Conservation (phyloP, 2,113 vertebrate genomes). For the Campylorhamphus procurvoides region DNA sequence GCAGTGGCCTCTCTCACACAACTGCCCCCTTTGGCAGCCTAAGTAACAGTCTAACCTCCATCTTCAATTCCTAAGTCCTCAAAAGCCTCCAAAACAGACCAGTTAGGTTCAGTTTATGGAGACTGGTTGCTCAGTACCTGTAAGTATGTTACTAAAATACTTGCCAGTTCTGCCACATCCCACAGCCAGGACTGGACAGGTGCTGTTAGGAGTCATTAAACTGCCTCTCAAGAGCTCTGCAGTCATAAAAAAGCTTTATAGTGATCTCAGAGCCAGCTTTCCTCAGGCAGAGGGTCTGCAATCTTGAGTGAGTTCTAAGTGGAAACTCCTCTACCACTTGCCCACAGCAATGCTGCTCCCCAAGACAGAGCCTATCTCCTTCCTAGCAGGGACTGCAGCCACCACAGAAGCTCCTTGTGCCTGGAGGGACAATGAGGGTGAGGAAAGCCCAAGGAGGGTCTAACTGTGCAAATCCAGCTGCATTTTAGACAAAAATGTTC, state of each 20-base stretch:
- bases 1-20: not conserved
- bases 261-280: not conserved
- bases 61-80: not conserved
- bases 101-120: not conserved
- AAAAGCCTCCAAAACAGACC: not conserved
- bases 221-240: not conserved
- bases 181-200: not conserved
- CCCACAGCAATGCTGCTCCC: not conserved
- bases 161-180: not conserved
- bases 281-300: not conserved
- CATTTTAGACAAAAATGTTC: not conserved
- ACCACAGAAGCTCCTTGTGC: not conserved
- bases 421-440: not conserved
- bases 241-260: not conserved
- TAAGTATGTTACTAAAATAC: not conserved
- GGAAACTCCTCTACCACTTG: not conserved
- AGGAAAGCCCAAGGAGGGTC: not conserved
- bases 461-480: not conserved
- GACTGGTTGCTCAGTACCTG: not conserved
- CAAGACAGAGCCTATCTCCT: not conserved
- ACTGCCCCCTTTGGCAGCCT: not conserved
- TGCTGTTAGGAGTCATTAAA: not conserved
- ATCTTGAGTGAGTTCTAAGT: not conserved
- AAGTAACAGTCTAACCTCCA: not conserved
- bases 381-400: not conserved